Evolutionary conservation across 1,140 invertebrate species (phyloP).

Genomic region (Drosophila varians): DNA sequence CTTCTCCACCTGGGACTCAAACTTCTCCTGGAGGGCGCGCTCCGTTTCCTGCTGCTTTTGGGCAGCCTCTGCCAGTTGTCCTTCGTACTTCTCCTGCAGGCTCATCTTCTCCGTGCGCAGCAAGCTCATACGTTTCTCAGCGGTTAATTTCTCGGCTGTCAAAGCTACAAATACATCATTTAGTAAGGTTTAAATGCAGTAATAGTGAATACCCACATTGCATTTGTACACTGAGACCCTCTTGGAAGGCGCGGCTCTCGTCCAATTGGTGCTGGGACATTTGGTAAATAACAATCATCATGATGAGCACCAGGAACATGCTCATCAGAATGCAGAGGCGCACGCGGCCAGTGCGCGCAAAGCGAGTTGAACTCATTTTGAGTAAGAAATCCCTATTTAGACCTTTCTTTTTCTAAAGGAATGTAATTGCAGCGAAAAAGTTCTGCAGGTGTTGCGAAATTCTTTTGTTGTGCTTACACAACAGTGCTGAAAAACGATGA

Average conservation of each 20-base stretch:
- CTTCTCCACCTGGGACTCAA: slow-evolving; percentile 83
- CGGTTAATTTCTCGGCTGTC: slow-evolving; percentile 83
- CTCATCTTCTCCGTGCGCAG: slow-evolving; percentile 84
- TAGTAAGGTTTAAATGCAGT: not conserved
- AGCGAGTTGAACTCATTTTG: slow-evolving; percentile 84
- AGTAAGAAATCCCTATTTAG: slow-evolving; percentile 10
- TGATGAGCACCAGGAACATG: slow-evolving; percentile 83
- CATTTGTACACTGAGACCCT: slow-evolving; percentile 84
- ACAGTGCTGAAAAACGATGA: slow-evolving; percentile 19
- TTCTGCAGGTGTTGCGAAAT: slow-evolving; percentile 44
- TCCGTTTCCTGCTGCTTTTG: slow-evolving; percentile 82
- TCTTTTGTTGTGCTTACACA: slow-evolving; percentile 20
- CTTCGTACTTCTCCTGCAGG: slow-evolving; percentile 79
- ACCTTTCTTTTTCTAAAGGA: slow-evolving; percentile 20
- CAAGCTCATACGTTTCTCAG: slow-evolving; percentile 84
- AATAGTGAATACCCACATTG: slow-evolving; percentile 80
- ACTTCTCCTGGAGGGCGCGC: slow-evolving; percentile 80
- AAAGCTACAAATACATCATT: slow-evolving; percentile 49
- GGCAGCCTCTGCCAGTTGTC: slow-evolving; percentile 83
- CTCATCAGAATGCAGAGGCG: slow-evolving; percentile 84
- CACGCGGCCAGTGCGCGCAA: slow-evolving; percentile 84
- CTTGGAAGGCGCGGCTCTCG: slow-evolving; percentile 84
- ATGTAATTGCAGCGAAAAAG: slow-evolving; percentile 40
- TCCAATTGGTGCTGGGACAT: slow-evolving; percentile 84
- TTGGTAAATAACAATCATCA: slow-evolving; percentile 84